Evolutionary conservation across 2,888 invertebrate genomes (phyloP).

Genomic region (Leptinotarsa rubiginosa): DNA sequence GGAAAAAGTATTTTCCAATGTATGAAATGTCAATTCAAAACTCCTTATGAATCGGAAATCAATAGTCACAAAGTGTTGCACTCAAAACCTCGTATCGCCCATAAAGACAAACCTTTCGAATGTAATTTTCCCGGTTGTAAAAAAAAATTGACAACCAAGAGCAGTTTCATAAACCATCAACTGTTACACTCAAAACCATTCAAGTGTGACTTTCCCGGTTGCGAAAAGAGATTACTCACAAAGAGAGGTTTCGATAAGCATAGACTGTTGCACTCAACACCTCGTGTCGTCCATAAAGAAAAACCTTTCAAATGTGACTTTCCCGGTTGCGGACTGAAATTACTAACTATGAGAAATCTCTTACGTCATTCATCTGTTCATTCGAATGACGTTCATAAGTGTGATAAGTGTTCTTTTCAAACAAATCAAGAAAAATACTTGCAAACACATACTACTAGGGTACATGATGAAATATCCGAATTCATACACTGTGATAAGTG

Average conservation of each 20-base stretch:
- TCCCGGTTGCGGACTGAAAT: too few relatives aligned
- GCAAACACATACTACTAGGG: not conserved
- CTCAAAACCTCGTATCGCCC: not conserved
- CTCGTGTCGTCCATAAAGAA: too few relatives aligned
- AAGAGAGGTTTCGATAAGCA: too few relatives aligned
- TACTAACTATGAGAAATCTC: too few relatives aligned
- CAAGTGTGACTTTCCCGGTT: too few relatives aligned
- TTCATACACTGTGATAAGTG: not conserved
- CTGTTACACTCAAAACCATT: too few relatives aligned
- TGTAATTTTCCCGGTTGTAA: not conserved
- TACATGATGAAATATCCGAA: not conserved
- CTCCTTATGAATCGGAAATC: not conserved
- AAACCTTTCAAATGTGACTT: too few relatives aligned
- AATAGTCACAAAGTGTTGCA: not conserved
- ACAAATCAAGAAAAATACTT: not conserved
- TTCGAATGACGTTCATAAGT: not conserved
- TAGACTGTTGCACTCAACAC: too few relatives aligned
- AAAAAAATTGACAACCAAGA: too few relatives aligned
- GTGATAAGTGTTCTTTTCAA: conserved; percentile 3
- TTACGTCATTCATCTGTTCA: not conserved
- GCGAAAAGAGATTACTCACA: too few relatives aligned
- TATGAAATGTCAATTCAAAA: not conserved
- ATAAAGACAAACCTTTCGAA: not conserved
- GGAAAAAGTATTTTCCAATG: not conserved
- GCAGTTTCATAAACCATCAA: too few relatives aligned